Percentiles rank a stretch among this genome's conserved stretches.
phyloP scores from a whole-genome alignment of 92 coral and sea anemone genomes.

The Plumapathes pennacea region DNA sequence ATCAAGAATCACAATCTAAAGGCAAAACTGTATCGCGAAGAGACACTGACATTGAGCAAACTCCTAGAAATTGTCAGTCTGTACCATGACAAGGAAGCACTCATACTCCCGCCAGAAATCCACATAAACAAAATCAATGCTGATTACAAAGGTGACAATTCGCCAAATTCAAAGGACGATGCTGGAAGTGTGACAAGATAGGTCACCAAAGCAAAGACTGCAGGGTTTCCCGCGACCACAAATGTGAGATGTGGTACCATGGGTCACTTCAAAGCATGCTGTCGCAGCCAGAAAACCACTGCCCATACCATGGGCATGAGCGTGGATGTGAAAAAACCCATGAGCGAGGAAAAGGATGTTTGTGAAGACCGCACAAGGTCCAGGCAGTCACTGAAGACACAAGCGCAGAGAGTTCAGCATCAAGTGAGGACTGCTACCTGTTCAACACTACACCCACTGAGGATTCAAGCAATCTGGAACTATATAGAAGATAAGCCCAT shows the following conservation, averaged over 20 bases:
- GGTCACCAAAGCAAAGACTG: not conserved
- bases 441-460: slow-evolving; percentile 9
- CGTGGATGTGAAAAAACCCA: not conserved
- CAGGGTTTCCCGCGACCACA: slow-evolving; percentile 12
- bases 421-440: not conserved
- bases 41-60: slow-evolving; percentile 18
- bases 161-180: slow-evolving; percentile 7
- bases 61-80: slow-evolving; percentile 26
- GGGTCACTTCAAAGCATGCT: slow-evolving; percentile 8
- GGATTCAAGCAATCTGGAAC: slow-evolving; percentile 24
- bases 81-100: slow-evolving; percentile 44
- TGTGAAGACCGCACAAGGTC: slow-evolving; percentile 2
- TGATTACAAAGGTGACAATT: not conserved
- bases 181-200: slow-evolving; percentile 8
- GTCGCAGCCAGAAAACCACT: not conserved
- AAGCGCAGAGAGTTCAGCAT: not conserved
- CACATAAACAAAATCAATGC: not conserved
- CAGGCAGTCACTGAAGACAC: not conserved
- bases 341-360: not conserved
- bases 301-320: not conserved
- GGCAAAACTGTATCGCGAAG: slow-evolving; percentile 38
- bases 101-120: slow-evolving; percentile 15
- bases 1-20: slow-evolving; percentile 43
- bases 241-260: slow-evolving; percentile 17
- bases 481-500: slow-evolving; percentile 47